Evolutionary conservation across 2,113 vertebrate species (phyloP), one percentile per base, ranked within the genome.

Genomic region (Bubo scandiacus): DNA sequence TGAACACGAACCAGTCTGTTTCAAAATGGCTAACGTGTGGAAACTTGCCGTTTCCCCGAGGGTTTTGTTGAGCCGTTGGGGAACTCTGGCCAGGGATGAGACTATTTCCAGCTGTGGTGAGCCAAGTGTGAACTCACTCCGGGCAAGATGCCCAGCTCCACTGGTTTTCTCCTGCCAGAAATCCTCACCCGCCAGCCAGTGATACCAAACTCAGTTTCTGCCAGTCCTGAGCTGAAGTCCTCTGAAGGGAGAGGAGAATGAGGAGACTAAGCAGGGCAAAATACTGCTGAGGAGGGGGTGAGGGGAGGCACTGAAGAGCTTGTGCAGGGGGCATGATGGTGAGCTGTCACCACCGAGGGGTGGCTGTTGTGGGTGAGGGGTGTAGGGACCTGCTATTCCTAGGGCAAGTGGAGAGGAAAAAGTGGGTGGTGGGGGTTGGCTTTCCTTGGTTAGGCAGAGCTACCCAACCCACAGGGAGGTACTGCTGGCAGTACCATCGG

Each of bases 61-160:
- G 68, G 88, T 71, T 91, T 94, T 84, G 80, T 86, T 95, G 89
- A 52, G 45, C 78, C 1, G 29, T 61, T 96, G 73, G 94, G 88
- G 92, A 95, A 11, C 73, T 94, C 57, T 96, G 92, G 94, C 83
- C 81, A 77, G 78, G 77, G 86, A 92, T 94, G 73, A 96, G 79
- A 93, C 92, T 95, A 40, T 81, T 94, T 94, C 89, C 89, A 96
- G 95, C 89, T 93, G 95, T 94, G 91, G 89, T 80, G 81, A 96
- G 95, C 94, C 95, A 96, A 96, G 52, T 96, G 84, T 96, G 90
- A 97, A 94, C 91, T 97, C 95, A 96, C 70, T 92, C 91, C 65
- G 88, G 94, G 94, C 92, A 88, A 34, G 49, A 52, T 89, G 92
- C 91, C 96, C 93, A 94, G 80, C 89, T 96, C 80, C 22, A 17